Percentiles rank a stretch among this genome's conserved stretches.
Conservation (phyloP, 35 echinoderm and acorn worm species). For the Antedon bifida region DNA sequence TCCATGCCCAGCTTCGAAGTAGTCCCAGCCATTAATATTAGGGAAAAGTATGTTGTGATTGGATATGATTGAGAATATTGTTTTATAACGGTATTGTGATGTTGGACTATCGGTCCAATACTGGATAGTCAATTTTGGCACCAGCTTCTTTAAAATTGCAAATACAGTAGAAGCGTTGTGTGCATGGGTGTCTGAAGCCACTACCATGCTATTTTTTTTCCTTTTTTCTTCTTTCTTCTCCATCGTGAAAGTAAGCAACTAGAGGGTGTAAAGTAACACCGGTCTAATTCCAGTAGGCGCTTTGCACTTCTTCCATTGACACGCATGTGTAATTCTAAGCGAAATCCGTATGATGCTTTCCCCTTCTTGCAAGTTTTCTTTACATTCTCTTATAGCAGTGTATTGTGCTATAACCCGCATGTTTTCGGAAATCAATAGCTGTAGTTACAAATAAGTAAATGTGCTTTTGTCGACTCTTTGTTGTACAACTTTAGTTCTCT, state of each 20-base stretch:
- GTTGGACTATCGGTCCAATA: conserved; percentile 54
- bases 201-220: neutral
- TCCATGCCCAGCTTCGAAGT: conserved; percentile 35
- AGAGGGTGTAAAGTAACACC: conserved; percentile 33
- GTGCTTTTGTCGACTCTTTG: neutral
- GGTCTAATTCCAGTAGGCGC: conserved; percentile 45
- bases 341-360: conserved; percentile 38
- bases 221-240: neutral
- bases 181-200: conserved; percentile 5
- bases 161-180: conserved; percentile 14
- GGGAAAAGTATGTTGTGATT: conserved; percentile 10
- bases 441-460: neutral
- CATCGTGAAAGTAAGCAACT: conserved; percentile 17
- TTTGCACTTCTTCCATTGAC: conserved; percentile 45
- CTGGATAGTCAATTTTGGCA: conserved; percentile 14
- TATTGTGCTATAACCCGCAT: neutral
- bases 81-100: conserved; percentile 35
- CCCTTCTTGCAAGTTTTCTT: neutral
- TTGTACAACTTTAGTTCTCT: neutral
- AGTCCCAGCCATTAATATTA: conserved; percentile 23
- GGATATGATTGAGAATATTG: conserved; percentile 10
- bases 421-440: neutral
- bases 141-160: conserved; percentile 7
- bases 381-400: neutral
- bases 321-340: conserved; percentile 50